Evolutionary conservation across 30 jellyfish, hydroid and myxozoan species (phyloP).

Genomic region (Hydra vulgaris): DNA sequence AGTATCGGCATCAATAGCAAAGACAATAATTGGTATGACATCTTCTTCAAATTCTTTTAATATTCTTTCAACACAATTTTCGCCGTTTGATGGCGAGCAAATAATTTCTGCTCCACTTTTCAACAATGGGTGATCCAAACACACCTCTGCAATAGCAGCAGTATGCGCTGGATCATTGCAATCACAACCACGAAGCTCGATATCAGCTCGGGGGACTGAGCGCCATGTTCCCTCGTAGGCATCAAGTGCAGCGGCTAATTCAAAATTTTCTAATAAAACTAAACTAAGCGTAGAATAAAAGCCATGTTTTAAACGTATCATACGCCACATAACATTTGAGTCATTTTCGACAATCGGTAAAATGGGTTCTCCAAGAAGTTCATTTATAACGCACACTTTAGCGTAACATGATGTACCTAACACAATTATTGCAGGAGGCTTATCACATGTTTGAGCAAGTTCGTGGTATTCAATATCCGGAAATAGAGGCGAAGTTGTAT

Average conservation of each 20-base stretch:
- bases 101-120: constrained; percentile 81
- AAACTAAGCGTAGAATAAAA: constrained; percentile 65
- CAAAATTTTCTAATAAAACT: constrained; percentile 74
- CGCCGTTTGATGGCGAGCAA: constrained; percentile 74
- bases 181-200: constrained; percentile 65
- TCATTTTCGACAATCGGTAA: constrained; percentile 70
- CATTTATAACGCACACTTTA: constrained; percentile 71
- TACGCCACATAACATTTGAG: constrained; percentile 63
- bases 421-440: constrained; percentile 75
- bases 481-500: constrained; percentile 33
- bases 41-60: constrained; percentile 69
- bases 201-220: constrained; percentile 81
- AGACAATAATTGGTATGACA: constrained; percentile 64
- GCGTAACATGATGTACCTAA: constrained; percentile 86
- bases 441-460: constrained; percentile 48
- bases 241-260: constrained; percentile 80
- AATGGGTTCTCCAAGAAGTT: constrained; percentile 81
- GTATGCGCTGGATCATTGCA: constrained; percentile 76
- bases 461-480: constrained; percentile 55
- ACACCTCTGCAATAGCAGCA: constrained; percentile 86
- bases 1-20: constrained; percentile 52
- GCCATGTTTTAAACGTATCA: constrained; percentile 77
- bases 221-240: constrained; percentile 91
- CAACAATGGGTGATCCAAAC: constrained; percentile 72
- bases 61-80: constrained; percentile 65